Conservation (phyloP, 2,113 vertebrate genomes). For the Campylomormyrus tamandua region DNA sequence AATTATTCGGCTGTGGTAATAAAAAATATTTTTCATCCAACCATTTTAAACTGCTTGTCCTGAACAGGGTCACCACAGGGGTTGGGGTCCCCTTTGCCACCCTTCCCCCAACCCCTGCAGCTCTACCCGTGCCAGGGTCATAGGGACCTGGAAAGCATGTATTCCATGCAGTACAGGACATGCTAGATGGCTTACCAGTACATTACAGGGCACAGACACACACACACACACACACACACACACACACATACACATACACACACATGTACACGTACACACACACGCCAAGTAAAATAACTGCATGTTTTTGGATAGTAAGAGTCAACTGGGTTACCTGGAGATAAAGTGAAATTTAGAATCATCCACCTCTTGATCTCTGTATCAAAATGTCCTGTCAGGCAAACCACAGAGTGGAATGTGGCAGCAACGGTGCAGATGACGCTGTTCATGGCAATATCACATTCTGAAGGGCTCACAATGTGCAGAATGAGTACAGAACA, state of each 20-base stretch:
- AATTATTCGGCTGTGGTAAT: neutral
- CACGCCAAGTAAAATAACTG: neutral
- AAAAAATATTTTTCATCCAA: neutral
- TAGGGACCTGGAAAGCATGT: neutral
- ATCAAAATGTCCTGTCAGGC: neutral
- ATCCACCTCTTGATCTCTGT: neutral
- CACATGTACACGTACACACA: neutral
- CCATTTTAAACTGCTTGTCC: neutral
- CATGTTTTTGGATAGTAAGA: neutral
- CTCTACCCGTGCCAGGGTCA: neutral
- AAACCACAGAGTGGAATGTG: neutral
- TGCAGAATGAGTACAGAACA: neutral
- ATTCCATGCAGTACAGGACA: neutral
- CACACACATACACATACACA: neutral
- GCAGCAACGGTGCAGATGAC: neutral
- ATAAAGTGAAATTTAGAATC: neutral
- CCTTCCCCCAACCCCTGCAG: neutral
- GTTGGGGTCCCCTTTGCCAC: too few relatives aligned
- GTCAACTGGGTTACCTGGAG: neutral
- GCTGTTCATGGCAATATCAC: neutral
- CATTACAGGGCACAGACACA: neutral
- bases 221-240: neutral
- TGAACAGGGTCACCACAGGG: neutral
- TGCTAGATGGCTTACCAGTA: neutral
- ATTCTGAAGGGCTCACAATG: neutral